Conservation (phyloP, 1,140 invertebrate genomes). For the Phortica variegata region DNA sequence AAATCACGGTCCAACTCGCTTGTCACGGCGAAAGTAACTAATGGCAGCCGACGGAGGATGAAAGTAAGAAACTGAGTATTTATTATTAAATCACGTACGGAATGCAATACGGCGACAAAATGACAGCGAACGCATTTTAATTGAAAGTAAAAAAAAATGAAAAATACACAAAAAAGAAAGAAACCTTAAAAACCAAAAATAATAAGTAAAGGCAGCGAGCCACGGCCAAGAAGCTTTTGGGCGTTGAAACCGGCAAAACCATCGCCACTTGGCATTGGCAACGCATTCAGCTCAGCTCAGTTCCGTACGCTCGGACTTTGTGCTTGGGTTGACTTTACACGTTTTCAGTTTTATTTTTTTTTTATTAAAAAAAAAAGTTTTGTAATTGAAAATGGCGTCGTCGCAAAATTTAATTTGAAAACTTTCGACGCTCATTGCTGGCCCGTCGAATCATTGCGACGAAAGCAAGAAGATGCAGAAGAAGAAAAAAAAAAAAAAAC, state of each 20-base stretch:
- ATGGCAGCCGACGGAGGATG: no score
- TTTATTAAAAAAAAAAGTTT: conserved; percentile 38
- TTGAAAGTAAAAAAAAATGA: conserved; percentile 33
- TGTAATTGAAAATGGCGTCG: conserved; percentile 50
- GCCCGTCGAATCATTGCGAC: no score
- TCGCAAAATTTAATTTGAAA: conserved; percentile 54
- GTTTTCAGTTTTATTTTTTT: no score
- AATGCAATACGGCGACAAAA: conserved; percentile 53
- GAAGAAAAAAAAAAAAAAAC: no score
- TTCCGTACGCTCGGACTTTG: conserved; percentile 32
- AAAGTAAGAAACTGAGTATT: no score
- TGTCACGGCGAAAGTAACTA: no score
- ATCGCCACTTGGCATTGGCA: conserved; percentile 12
- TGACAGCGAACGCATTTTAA: conserved; percentile 54
- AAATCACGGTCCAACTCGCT: no score
- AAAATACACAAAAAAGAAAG: conserved; percentile 1
- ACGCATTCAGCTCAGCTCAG: conserved; percentile 8
- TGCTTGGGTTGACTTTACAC: conserved; percentile 1
- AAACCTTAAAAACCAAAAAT: neutral
- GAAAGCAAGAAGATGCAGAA: no score
- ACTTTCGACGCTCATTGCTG: no score
- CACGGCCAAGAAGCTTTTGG: neutral
- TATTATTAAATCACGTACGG: conserved; percentile 54
- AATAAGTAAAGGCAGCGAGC: neutral
- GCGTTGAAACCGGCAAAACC: conserved; percentile 1